Evolutionary conservation across 1,140 invertebrate species (phyloP).

Genomic region (Diabrotica virgifera): DNA sequence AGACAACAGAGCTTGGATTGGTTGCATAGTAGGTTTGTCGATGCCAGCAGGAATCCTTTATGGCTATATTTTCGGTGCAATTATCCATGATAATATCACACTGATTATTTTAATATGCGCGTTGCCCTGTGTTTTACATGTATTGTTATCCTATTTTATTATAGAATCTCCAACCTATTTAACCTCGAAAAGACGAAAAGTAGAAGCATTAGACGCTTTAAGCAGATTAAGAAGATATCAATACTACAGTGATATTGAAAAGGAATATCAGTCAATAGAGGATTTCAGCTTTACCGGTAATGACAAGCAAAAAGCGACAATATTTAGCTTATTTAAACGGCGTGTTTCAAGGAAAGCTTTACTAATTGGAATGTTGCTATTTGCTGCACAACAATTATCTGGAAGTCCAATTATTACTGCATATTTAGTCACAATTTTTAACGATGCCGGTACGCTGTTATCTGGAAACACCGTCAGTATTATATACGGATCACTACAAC

Average conservation of each 20-base stretch:
- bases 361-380: neutral
- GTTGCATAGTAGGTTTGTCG: neutral
- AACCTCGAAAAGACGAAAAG: neutral
- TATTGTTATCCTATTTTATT: neutral
- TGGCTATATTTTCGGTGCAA: neutral
- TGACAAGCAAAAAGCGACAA: neutral
- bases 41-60: neutral
- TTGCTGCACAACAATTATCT: neutral
- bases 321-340: neutral
- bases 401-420: neutral
- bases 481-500: slow-evolving; percentile 3
- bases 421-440: slow-evolving; percentile 11
- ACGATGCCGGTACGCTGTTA: neutral
- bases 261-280: neutral
- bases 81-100: neutral
- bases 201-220: neutral
- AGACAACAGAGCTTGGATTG: neutral
- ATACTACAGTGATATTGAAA: neutral
- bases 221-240: neutral
- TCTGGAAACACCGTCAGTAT: slow-evolving; percentile 7
- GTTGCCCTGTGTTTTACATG: neutral
- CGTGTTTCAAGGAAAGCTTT: neutral
- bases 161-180: neutral
- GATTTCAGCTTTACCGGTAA: neutral
- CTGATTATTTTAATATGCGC: neutral